phyloP scores from a whole-genome alignment of 2,113 vertebrate species.

The Chaetorhynchus papuensis region DNA sequence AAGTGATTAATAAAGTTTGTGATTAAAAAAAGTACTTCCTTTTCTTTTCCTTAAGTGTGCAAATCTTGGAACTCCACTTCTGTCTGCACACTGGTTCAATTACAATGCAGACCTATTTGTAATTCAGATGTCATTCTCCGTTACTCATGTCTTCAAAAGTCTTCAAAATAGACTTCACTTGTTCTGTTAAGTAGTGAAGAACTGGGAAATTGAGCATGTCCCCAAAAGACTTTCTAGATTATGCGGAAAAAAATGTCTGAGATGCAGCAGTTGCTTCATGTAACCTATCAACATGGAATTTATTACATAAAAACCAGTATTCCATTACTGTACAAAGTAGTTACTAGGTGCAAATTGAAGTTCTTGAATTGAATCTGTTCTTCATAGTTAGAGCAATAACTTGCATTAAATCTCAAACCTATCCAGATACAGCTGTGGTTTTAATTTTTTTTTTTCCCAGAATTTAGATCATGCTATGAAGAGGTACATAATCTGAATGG shows the following conservation, averaged over 20 bases:
- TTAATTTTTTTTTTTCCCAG: not conserved
- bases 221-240: not conserved
- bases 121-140: slow-evolving; percentile 22
- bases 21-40: slow-evolving; percentile 45
- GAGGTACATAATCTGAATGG: not conserved
- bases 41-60: slow-evolving; percentile 36
- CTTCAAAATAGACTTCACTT: slow-evolving; percentile 8
- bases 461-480: not conserved
- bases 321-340: not conserved
- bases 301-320: not conserved
- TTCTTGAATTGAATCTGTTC: not conserved
- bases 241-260: not conserved
- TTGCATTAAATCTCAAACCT: not conserved
- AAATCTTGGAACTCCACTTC: slow-evolving; percentile 34
- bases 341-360: not conserved
- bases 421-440: not conserved
- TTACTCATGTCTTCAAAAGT: not conserved
- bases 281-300: not conserved
- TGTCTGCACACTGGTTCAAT: not conserved
- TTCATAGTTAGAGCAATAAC: not conserved
- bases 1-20: slow-evolving; percentile 72
- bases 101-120: not conserved
- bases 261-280: not conserved
- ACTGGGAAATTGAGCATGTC: not conserved
- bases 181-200: not conserved